Evolutionary conservation across 2,888 invertebrate genomes (phyloP).

Genomic region (Cyclophora punctaria): DNA sequence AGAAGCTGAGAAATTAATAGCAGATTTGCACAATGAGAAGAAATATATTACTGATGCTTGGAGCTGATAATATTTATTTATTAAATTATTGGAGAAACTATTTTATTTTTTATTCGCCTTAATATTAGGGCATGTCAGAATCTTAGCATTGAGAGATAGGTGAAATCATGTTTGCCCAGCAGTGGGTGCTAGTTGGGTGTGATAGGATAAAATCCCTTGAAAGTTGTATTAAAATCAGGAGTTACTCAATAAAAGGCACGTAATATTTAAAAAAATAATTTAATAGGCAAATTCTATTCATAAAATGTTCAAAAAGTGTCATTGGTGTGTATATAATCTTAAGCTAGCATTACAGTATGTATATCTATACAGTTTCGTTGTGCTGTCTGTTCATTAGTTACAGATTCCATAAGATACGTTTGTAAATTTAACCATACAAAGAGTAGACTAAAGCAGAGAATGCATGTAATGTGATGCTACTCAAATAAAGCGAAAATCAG

Average conservation of each 20-base stretch:
- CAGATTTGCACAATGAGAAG: constrained; percentile 61
- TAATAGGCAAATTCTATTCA: constrained; percentile 71
- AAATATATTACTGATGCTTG: constrained; percentile 78
- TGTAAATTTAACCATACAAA: no score
- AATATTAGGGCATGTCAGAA: no score
- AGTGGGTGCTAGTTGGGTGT: no score
- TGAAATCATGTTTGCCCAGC: no score
- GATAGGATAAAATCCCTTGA: no score
- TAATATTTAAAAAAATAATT: constrained; percentile 71
- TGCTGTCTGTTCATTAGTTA: constrained; percentile 14
- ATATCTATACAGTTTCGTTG: constrained; percentile 51
- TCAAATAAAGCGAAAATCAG: no score
- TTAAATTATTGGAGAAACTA: no score
- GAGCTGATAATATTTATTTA: constrained; percentile 46
- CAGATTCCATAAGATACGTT: no score
- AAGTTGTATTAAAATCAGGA: no score
- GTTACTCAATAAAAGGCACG: not conserved
- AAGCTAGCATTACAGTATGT: constrained; percentile 50
- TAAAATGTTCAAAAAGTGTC: constrained; percentile 73
- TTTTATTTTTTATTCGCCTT: not conserved
- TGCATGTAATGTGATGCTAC: no score
- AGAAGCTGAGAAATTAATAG: constrained; percentile 61
- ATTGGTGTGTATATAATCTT: constrained; percentile 70
- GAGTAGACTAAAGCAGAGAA: no score
- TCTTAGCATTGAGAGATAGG: no score